Conservation (phyloP, 2,797 vertebrate genomes). For the Stomatorhinus walkeri region DNA sequence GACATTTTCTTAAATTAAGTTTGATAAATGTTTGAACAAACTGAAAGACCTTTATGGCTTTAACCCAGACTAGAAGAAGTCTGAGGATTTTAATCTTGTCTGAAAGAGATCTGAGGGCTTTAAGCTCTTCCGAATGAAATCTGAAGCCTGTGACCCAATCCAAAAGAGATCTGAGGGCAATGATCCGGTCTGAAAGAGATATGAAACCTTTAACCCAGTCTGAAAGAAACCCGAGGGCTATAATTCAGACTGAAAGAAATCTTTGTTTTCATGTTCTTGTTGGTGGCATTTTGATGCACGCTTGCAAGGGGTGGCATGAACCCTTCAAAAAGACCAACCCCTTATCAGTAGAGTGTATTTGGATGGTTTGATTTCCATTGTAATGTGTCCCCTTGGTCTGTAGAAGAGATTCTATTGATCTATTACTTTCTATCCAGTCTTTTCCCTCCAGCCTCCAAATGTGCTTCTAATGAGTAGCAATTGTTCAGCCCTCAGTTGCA, state of each 20-base stretch:
- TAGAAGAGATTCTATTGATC: background rate
- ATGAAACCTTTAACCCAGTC: background rate
- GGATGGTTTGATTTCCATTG: background rate
- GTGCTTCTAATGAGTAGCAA: constrained; percentile 8
- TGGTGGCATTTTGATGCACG: background rate
- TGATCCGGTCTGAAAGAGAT: background rate
- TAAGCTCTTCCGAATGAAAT: background rate
- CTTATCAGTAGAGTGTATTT: background rate
- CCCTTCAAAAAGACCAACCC: background rate
- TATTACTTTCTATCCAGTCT: background rate
- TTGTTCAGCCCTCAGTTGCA: background rate
- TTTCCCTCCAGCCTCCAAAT: constrained; percentile 3
- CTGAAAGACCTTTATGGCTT: background rate
- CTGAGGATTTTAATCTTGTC: background rate
- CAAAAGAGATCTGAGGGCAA: background rate
- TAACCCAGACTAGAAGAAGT: background rate
- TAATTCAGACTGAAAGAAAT: background rate
- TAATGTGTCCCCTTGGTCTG: background rate
- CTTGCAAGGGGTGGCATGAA: background rate
- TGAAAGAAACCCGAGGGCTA: background rate
- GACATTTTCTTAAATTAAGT: background rate
- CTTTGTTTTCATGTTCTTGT: background rate
- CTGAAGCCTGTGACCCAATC: background rate
- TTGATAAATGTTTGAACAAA: background rate
- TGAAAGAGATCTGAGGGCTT: background rate